Evolutionary conservation across 2,888 invertebrate genomes (phyloP).

Genomic region (Orthonychiurus folsomi): DNA sequence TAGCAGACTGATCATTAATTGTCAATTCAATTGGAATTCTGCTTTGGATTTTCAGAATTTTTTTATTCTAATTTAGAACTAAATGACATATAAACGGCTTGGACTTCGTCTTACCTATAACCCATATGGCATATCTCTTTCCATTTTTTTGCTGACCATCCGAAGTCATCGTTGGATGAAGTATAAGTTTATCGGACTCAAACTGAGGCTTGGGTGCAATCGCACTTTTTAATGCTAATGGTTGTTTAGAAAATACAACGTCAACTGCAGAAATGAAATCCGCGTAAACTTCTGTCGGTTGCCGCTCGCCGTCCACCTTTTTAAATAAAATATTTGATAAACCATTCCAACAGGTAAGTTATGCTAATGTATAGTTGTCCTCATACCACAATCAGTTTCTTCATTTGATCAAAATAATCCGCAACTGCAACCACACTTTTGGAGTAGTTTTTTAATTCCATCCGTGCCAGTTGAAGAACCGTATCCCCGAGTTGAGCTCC

Average conservation of each 20-base stretch:
- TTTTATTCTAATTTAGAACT: too few relatives aligned
- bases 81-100: too few relatives aligned
- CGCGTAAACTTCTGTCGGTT: slow-evolving; percentile 74
- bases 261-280: slow-evolving; percentile 73
- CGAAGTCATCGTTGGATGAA: background rate
- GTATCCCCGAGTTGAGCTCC: slow-evolving; percentile 81
- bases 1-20: background rate
- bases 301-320: slow-evolving; percentile 78
- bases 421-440: slow-evolving; percentile 75
- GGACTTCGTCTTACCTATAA: slow-evolving; percentile 45
- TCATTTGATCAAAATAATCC: slow-evolving; percentile 80
- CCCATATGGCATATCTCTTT: slow-evolving; percentile 46
- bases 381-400: slow-evolving; percentile 49
- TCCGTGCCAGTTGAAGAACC: slow-evolving; percentile 68
- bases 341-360: background rate
- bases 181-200: slow-evolving; percentile 7
- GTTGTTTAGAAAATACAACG: slow-evolving; percentile 54
- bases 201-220: background rate
- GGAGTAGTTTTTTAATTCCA: slow-evolving; percentile 83
- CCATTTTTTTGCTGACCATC: too few relatives aligned
- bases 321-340: slow-evolving; percentile 15
- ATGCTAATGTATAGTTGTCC: too few relatives aligned
- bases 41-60: too few relatives aligned
- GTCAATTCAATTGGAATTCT: background rate
- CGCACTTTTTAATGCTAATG: slow-evolving; percentile 12